Conservation (phyloP, 2,797 vertebrate genomes). For the Ctenosaura bakeri region DNA sequence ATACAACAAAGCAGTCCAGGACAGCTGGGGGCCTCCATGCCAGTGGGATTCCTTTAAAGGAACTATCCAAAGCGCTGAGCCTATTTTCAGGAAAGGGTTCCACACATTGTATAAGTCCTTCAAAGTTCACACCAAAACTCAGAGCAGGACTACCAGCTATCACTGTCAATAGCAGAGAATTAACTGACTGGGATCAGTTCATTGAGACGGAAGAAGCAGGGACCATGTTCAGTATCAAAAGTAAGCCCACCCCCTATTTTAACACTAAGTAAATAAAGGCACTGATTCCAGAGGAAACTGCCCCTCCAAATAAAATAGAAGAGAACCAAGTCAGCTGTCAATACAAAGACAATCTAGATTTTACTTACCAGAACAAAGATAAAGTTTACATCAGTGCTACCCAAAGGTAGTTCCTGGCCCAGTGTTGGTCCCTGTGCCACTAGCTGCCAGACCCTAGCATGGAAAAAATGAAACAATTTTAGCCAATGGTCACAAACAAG, state of each 20-base stretch:
- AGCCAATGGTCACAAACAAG: too few relatives aligned
- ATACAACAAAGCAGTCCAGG: background rate
- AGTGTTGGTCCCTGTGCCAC: background rate
- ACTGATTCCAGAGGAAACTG: background rate
- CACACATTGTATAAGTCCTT: too few relatives aligned
- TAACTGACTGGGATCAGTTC: conserved; percentile 29
- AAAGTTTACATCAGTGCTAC: too few relatives aligned
- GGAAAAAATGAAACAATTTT: too few relatives aligned
- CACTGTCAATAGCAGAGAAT: background rate
- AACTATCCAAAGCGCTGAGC: too few relatives aligned
- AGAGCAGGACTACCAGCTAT: too few relatives aligned
- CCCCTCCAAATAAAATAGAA: background rate
- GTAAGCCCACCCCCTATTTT: background rate
- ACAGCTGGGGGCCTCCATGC: too few relatives aligned
- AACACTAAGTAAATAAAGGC: background rate
- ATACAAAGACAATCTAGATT: background rate
- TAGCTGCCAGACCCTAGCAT: too few relatives aligned
- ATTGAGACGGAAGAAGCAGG: background rate
- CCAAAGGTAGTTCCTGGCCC: too few relatives aligned
- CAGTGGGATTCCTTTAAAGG: too few relatives aligned
- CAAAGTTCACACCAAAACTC: too few relatives aligned
- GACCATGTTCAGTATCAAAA: background rate
- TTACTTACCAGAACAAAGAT: background rate
- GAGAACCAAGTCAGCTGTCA: background rate
- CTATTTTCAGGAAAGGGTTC: too few relatives aligned